Evolutionary conservation across 2,797 vertebrate genomes (phyloP), one percentile per base, ranked within the genome.

Genomic region (Apogon talboti): DNA sequence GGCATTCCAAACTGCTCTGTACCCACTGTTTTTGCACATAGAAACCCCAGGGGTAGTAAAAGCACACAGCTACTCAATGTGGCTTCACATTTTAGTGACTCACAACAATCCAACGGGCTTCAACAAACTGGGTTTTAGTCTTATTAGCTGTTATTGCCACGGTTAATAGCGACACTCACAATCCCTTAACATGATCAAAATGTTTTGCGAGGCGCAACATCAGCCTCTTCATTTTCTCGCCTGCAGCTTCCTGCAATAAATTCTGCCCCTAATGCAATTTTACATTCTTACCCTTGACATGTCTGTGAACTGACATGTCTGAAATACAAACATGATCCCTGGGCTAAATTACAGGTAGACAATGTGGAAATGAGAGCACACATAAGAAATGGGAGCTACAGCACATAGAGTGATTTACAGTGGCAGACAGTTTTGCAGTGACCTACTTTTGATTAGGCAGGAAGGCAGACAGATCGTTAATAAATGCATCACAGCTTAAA

Each of bases 371-470:
- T 37, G 40, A 44, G 54, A 63, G n/a, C n/a, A n/a, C n/a, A n/a
- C n/a, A n/a, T n/a, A n/a, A n/a, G 45, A 33, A 35, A 16, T 37
- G 40, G 41, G 54, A 63, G 71, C 18, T 33, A 30, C 11, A 16
- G 41, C 28, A 47, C 66, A 47, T 7, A 14, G 40, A 78, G 52
- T 48, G 78, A 78, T 79, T 78, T 81, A 69, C 66, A 75, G 68
- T 62, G 76, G 79, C 40, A 50, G 53, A 57, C 63, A 72, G 74
- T 84, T 88, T 80, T 71, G 73, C 73, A 58, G 33, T 91, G 89
- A 89, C 91, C 90, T 87, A 91, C 71, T 91, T 92, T 81, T 19
- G 59, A 71, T 75, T 77, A 74, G 77, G 76, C 70, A 69, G 56
- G 4, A 28, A 45, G 47, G 21, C 44, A 44, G 47, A 50, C 44